Evolutionary conservation across 2,113 vertebrate species (phyloP).

Genomic region (Lanius collurio): DNA sequence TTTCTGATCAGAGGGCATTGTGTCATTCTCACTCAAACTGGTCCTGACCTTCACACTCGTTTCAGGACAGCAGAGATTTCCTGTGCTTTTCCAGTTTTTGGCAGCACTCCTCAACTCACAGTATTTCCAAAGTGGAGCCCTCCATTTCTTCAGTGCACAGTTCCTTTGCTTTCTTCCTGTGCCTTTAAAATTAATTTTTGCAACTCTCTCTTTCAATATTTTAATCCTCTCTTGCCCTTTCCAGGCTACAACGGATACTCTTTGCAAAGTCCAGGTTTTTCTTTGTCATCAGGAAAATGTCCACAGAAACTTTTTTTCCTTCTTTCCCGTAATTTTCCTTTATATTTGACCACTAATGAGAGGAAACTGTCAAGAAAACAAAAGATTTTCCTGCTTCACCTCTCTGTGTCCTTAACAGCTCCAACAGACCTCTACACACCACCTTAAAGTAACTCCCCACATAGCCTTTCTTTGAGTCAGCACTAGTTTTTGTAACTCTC

Average conservation of each 20-base stretch:
- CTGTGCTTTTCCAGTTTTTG: neutral
- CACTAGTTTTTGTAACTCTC: neutral
- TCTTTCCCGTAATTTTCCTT: neutral
- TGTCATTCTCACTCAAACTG: neutral
- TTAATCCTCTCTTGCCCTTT: neutral
- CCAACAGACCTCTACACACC: neutral
- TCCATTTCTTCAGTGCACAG: neutral
- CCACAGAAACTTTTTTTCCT: neutral
- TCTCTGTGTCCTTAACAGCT: neutral
- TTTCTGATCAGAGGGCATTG: neutral
- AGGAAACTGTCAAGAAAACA: neutral
- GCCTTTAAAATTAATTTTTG: neutral
- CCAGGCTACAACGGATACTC: accelerated
- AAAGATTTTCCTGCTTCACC: neutral
- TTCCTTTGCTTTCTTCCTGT: neutral
- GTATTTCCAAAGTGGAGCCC: neutral
- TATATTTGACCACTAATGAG: neutral
- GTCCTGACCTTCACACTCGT: neutral
- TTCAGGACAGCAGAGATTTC: neutral
- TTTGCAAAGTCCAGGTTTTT: neutral
- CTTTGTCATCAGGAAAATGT: neutral
- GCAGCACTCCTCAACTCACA: neutral
- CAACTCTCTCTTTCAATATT: neutral
- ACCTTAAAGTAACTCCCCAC: no score
- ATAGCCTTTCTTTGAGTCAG: neutral